Base-by-base conservation (phyloP, 2,113 vertebrate species). In the Numida meleagris region DNA sequence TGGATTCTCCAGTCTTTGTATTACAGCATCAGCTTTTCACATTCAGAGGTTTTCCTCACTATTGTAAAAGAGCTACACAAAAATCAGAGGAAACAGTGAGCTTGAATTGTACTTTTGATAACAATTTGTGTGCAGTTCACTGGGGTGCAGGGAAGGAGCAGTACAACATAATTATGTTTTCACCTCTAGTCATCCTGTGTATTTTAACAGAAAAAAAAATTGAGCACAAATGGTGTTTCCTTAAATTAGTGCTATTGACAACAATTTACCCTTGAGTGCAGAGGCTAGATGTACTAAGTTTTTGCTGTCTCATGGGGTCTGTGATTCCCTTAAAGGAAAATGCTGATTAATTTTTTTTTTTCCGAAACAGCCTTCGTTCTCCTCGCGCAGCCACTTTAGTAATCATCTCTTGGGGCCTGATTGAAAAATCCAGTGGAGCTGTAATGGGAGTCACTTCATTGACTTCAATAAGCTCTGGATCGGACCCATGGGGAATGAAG, bases 391-490 rank as follows among this genome's bases (percentile, higher is more conserved):
- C 38, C 3, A 0, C 72, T 86, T 80, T 81, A 89, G 70, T 91
- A 86, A 90, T 93, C 45, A 61, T 82, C 76, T 91, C 57, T 12
- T 48, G 73, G 61, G 77, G 24, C 45, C 58, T 2, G 48, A 93
- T 90, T 3, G 0, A 82, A 96, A 93, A 91, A 82, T 81, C 82
- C 48, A 88, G 53, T 84, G 82, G 71, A 66, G 16, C 36, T 88
- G 74, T 66, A 93, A 45, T 42, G 86, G 86, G 80, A 84, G 71
- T 94, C 40, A 42, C 88, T 88, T 78, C 40, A 84, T 66, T 93
- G 70, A 86, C 53, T 92, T 90, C 94, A 90, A 27, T 90, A 86
- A 94, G 70, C 53, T 94, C 77, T 90, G 86, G 66, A 90, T 86
- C 76, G 61, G 77, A 86, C 80, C 79, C 86, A n/a, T n/a, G 57